A percentile compares a stretch with the other conserved stretches of the same genome.
Evolutionary conservation across 2,797 vertebrate species (phyloP).

Genomic region (Neopelma chrysocephalum): DNA sequence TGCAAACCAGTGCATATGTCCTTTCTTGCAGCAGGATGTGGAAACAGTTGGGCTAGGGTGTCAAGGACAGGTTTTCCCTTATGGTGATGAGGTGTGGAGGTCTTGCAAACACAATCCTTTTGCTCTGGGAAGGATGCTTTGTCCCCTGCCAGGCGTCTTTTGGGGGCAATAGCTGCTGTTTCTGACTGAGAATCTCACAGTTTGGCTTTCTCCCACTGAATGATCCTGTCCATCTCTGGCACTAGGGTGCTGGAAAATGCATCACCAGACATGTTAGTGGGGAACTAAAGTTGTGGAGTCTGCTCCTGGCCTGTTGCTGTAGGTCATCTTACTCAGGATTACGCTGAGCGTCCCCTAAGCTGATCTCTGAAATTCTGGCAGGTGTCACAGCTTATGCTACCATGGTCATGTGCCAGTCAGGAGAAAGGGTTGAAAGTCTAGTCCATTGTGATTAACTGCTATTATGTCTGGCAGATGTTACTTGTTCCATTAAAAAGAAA

Average conservation of each 20-base stretch:
- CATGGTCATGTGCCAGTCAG: background rate
- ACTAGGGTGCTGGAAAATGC: background rate
- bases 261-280: background rate
- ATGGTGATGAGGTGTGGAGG: background rate
- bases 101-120: background rate
- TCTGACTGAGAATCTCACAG: background rate
- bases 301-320: background rate
- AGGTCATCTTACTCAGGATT: background rate
- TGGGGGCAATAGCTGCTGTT: background rate
- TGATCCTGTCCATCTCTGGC: background rate
- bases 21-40: background rate
- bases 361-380: background rate
- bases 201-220: background rate
- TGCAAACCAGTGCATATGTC: background rate
- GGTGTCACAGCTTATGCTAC: background rate
- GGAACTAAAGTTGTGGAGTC: background rate
- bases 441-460: slow-evolving; percentile 57
- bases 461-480: slow-evolving; percentile 51
- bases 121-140: background rate
- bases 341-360: background rate
- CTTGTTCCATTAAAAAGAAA: slow-evolving; percentile 66
- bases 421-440: slow-evolving; percentile 28
- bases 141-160: background rate
- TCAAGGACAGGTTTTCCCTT: background rate
- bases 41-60: background rate